phyloP scores from a whole-genome alignment of 2,113 vertebrate genomes.

The Solea solea region DNA sequence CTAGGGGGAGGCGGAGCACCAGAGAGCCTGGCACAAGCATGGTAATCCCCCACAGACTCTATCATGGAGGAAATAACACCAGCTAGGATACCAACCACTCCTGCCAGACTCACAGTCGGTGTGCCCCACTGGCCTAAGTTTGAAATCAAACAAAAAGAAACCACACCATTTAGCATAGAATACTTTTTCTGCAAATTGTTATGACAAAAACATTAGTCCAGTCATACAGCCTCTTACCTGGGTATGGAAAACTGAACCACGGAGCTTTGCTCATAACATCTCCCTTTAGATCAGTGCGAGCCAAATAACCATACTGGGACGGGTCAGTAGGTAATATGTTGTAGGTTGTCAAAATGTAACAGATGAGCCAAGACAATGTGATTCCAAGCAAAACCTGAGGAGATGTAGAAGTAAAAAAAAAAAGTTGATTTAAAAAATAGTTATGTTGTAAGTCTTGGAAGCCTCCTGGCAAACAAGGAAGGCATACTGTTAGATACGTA shows the following conservation, averaged over 20 bases:
- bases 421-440: background rate
- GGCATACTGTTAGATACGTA: conserved; percentile 65
- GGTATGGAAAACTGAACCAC: conserved; percentile 94
- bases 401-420: background rate
- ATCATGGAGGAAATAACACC: conserved; percentile 96
- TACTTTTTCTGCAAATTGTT: background rate
- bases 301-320: conserved; percentile 84
- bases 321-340: conserved; percentile 83
- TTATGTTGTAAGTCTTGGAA: no score
- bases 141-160: conserved; percentile 20
- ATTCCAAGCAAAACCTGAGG: conserved; percentile 92
- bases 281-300: conserved; percentile 90
- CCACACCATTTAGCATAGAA: background rate
- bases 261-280: conserved; percentile 84
- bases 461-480: background rate
- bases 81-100: conserved; percentile 92
- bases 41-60: conserved; percentile 95
- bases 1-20: conserved; percentile 90
- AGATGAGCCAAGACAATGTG: conserved; percentile 90
- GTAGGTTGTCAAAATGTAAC: conserved; percentile 85
- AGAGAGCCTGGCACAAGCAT: conserved; percentile 91
- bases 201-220: background rate
- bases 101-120: conserved; percentile 92
- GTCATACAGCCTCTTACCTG: conserved; percentile 80
- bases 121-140: conserved; percentile 92